Conservation (phyloP, 2,113 vertebrate genomes). For the Amphiprion ocellaris region DNA sequence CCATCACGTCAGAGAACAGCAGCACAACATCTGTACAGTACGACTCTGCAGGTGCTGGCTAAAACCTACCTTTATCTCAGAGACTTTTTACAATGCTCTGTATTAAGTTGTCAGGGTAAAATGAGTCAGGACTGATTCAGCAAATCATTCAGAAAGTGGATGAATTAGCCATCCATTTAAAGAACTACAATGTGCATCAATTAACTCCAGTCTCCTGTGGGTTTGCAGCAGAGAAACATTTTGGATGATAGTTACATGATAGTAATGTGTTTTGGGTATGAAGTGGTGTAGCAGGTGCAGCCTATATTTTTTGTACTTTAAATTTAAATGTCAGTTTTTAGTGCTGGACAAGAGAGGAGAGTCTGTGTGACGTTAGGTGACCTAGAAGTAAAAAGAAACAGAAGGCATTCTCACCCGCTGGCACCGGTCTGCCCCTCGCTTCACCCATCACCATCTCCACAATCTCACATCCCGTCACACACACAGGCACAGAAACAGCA, state of each 20-base stretch:
- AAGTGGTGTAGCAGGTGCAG: not conserved
- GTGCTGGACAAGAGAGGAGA: conserved; percentile 8
- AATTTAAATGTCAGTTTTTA: conserved; percentile 12
- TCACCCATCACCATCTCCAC: conserved; percentile 41
- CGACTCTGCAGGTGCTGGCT: not conserved
- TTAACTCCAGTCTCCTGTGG: not conserved
- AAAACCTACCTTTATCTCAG: not conserved
- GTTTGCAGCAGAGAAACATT: not conserved
- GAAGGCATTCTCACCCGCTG: conserved; percentile 79
- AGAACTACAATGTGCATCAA: conserved; percentile 9
- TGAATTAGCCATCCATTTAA: conserved; percentile 28
- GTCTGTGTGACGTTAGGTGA: conserved; percentile 71
- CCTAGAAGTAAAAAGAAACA: conserved; percentile 84
- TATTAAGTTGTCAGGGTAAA: conserved; percentile 38
- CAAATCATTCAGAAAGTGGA: conserved; percentile 5
- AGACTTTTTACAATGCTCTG: conserved; percentile 10
- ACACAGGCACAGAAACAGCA: conserved; percentile 25
- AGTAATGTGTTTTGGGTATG: not conserved
- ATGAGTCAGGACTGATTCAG: conserved; percentile 16
- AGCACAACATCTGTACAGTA: not conserved
- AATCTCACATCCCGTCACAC: conserved; percentile 34
- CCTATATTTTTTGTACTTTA: not conserved
- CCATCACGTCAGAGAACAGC: not conserved
- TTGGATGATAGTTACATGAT: not conserved
- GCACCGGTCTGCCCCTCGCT: conserved; percentile 60